These are phyloP conservation scores for Solenopsis invicta DNA, from an alignment of 1,140 invertebrate genomes.

Conservation along the genomic window DNA sequence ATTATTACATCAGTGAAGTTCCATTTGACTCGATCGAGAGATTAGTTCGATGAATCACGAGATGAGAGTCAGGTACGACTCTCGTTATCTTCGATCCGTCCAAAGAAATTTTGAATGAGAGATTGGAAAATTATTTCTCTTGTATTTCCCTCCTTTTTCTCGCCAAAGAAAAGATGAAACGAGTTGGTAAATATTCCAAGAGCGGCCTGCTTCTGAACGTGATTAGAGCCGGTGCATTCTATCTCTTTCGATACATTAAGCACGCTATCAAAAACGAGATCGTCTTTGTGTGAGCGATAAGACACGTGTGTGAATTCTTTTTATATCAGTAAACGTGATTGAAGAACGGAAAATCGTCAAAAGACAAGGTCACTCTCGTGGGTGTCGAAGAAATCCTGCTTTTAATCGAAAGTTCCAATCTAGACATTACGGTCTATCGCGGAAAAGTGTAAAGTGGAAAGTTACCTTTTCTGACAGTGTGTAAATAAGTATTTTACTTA, in stretches of 20 bases:
- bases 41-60: slow-evolving; percentile 5
- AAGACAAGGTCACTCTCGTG: background rate
- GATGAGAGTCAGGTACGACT: background rate
- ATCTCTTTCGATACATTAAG: slow-evolving; percentile 77
- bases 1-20: background rate
- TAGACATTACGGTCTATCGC: background rate
- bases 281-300: slow-evolving; percentile 74
- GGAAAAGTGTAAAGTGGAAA: slow-evolving; percentile 30
- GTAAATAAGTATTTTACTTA: slow-evolving; percentile 11
- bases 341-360: background rate
- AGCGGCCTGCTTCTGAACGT: slow-evolving; percentile 72
- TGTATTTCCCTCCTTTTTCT: background rate
- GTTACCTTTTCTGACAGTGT: background rate
- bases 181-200: slow-evolving; percentile 70
- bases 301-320: slow-evolving; percentile 19
- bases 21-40: background rate
- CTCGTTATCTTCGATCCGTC: slow-evolving; percentile 61
- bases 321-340: background rate
- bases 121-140: background rate
- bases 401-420: background rate
- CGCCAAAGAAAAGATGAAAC: slow-evolving; percentile 74
- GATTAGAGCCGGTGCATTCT: slow-evolving; percentile 70
- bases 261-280: slow-evolving; percentile 76
- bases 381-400: background rate
- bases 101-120: slow-evolving; percentile 43